Base-by-base conservation (phyloP, 2,797 vertebrate genomes). In the Mormyrops attenuatus region DNA sequence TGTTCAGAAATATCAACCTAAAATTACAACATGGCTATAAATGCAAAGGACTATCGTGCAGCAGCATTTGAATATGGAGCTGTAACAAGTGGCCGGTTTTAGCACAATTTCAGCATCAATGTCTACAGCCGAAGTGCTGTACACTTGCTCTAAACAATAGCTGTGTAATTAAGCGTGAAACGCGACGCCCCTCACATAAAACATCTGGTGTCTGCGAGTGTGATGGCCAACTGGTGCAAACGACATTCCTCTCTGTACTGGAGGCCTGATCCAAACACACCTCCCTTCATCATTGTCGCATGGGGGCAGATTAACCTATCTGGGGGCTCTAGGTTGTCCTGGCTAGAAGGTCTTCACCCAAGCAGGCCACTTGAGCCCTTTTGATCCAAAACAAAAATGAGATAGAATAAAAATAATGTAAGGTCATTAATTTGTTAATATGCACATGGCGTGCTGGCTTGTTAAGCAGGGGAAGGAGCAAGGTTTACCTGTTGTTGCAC, bases 141-240 rank as follows among this genome's bases (percentile, higher is more conserved):
- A 90, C 55, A 89, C 66, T 88, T 69, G 44, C 49, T 9, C 20
- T 22, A 44, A 88, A 89, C 63, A 91, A 87, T 87, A 90, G 86
- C 90, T 60, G 53, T 30, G 55, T 88, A 69, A 89, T 55, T 88
- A 85, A 87, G 87, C 88, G 87, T 92, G 88, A 92, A 89, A 66
- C 77, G 88, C 66, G 15, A 90, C 89, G 80, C 77, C 89, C 86
- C 86, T 55, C 49, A 69, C 60, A 89, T 84, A 87, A 85, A 89
- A 60, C 50, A 77, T 50, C 87, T 91, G 89, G 90, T 53, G 47
- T 44, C 90, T 90, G 90, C 88, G 66, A 89, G 38, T 88, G 88
- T 90, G 73, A 73, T 86, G 5, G 85, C 89, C 63, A 77, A 69
- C 11, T 88, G 44, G 53, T 89, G 89, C 85, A 89, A 38, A 89